Evolutionary conservation across 1,140 invertebrate genomes (phyloP).

Genomic region (Procambarus virginalis): DNA sequence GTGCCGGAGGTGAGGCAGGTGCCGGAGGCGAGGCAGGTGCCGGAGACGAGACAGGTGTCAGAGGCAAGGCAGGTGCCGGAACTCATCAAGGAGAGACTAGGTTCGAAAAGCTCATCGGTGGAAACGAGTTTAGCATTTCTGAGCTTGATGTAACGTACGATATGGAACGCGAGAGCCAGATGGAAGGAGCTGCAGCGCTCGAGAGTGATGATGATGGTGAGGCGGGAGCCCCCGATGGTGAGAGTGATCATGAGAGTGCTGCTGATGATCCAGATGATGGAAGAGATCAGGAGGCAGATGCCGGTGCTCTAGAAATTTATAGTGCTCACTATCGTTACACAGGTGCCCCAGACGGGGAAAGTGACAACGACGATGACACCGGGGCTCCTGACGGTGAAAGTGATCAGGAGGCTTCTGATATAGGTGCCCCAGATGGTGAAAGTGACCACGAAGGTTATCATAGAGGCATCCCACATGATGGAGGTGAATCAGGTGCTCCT

Average conservation of each 20-base stretch:
- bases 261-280: neutral
- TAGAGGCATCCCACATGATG: neutral
- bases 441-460: constrained; percentile 31
- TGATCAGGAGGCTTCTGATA: constrained; percentile 1
- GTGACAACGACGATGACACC: neutral
- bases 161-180: constrained; percentile 11
- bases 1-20: neutral
- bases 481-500: neutral
- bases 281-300: neutral
- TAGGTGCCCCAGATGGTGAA: constrained; percentile 32
- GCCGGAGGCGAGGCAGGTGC: neutral
- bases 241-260: constrained; percentile 17
- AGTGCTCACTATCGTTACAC: constrained; percentile 6
- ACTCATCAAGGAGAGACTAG: neutral
- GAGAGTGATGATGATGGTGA: constrained; percentile 16
- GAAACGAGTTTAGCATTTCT: constrained; percentile 13
- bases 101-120: neutral
- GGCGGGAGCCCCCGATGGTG: constrained; percentile 22
- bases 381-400: neutral
- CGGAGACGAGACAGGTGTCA: too few species aligned
- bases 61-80: neutral
- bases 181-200: neutral
- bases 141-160: constrained; percentile 13
- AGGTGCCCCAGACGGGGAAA: constrained; percentile 5
- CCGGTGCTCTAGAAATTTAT: constrained; percentile 5